These are phyloP conservation scores for Augochlora pura DNA, from an alignment of 1,140 invertebrate species.

Conservation along the genomic window DNA sequence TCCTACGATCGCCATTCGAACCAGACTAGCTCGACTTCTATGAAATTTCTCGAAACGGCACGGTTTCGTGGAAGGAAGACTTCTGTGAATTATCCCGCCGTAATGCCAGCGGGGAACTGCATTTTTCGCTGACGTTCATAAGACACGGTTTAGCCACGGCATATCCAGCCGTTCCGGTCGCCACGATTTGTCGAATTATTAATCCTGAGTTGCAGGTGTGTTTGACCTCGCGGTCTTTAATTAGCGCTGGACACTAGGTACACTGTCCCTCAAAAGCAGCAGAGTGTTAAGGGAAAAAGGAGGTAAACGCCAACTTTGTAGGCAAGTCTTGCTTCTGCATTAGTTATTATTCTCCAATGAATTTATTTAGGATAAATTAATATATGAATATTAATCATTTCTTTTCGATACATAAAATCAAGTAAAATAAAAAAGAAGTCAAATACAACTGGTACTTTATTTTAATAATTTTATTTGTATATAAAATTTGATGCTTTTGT, in stretches of 20 bases:
- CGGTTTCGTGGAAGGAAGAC: slow-evolving; percentile 15
- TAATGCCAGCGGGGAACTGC: slow-evolving; percentile 18
- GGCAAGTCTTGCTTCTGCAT: no score
- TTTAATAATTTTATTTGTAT: no score
- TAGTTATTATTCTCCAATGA: no score
- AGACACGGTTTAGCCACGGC: not conserved
- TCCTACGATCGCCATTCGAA: not conserved
- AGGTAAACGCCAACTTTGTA: no score
- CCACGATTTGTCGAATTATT: slow-evolving; percentile 33
- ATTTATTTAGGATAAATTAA: no score
- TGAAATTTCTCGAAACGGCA: slow-evolving; percentile 40
- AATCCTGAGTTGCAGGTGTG: slow-evolving; percentile 27
- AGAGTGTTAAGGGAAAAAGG: no score
- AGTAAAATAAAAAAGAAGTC: no score
- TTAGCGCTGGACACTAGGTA: slow-evolving; percentile 16
- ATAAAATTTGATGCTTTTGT: no score
- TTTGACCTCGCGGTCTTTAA: slow-evolving; percentile 46
- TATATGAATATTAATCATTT: no score
- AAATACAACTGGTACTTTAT: no score
- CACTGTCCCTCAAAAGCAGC: no score
- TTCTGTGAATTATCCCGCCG: slow-evolving; percentile 35
- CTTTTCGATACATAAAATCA: no score
- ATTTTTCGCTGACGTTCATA: not conserved
- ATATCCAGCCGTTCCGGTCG: slow-evolving; percentile 22
- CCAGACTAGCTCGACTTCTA: slow-evolving; percentile 44